These are phyloP conservation scores for Orientallactaga sibirica DNA, from an alignment of 2,797 vertebrate species.

Conservation along the genomic window DNA sequence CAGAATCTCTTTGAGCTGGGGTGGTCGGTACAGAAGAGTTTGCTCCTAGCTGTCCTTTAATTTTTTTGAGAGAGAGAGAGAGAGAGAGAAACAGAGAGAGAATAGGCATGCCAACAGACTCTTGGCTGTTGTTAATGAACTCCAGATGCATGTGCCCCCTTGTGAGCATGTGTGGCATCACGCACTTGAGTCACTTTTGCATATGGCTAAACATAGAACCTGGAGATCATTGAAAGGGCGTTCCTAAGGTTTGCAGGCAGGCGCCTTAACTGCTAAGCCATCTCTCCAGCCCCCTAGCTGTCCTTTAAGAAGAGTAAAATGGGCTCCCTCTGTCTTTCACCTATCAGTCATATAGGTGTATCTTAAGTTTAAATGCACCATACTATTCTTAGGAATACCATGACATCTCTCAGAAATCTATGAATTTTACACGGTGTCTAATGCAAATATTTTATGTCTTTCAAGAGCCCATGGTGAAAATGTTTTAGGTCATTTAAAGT, in stretches of 20 bases:
- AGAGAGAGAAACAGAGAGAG: no score
- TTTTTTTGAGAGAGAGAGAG: no score
- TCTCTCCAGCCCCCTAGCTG: no score
- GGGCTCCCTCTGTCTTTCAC: not conserved
- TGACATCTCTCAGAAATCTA: not conserved
- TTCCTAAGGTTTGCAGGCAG: no score
- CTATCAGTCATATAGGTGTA: not conserved
- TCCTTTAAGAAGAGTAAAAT: constrained; percentile 36
- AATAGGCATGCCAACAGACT: no score
- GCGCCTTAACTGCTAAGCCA: no score
- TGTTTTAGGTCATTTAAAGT: constrained; percentile 54
- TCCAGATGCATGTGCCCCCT: no score
- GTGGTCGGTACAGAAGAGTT: not conserved
- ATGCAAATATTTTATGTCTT: constrained; percentile 25
- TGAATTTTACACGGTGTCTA: constrained; percentile 4
- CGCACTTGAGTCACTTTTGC: no score
- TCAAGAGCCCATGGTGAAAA: constrained; percentile 40
- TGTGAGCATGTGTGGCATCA: no score
- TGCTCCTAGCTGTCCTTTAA: constrained; percentile 16
- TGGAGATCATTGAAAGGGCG: no score
- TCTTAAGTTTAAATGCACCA: not conserved
- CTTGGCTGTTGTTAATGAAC: no score
- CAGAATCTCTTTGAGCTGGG: constrained; percentile 36
- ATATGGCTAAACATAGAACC: no score
- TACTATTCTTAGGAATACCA: not conserved